These are phyloP conservation scores for Aricia artaxerxes DNA, from an alignment of 2,888 invertebrate genomes.

Conservation along the genomic window DNA sequence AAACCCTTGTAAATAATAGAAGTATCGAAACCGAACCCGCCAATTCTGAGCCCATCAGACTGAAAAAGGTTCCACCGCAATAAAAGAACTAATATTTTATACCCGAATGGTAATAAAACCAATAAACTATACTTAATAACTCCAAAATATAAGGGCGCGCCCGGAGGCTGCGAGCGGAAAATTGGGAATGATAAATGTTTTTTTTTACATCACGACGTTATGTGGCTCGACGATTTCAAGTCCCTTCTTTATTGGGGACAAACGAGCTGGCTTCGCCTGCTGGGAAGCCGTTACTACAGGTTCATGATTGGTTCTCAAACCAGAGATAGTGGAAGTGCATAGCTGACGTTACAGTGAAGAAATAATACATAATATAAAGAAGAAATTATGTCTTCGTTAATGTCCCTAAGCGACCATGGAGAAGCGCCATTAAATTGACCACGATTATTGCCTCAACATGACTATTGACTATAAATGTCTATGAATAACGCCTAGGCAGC, in stretches of 20 bases:
- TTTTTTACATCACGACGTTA: slow-evolving; percentile 60
- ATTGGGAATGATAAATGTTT: slow-evolving; percentile 69
- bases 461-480: too few relatives aligned
- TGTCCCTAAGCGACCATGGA: too few relatives aligned
- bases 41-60: slow-evolving; percentile 8
- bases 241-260: not conserved
- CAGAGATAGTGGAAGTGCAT: too few relatives aligned
- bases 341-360: too few relatives aligned
- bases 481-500: too few relatives aligned
- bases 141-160: slow-evolving; percentile 16
- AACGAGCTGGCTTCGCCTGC: not conserved
- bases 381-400: too few relatives aligned
- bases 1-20: not conserved
- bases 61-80: slow-evolving; percentile 25
- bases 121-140: slow-evolving; percentile 28
- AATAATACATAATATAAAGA: too few relatives aligned
- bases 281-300: not conserved
- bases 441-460: too few relatives aligned
- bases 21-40: not conserved
- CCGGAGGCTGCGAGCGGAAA: slow-evolving; percentile 49
- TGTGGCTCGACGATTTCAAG: slow-evolving; percentile 62
- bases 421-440: too few relatives aligned
- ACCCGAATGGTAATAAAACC: slow-evolving; percentile 29
- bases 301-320: too few relatives aligned
- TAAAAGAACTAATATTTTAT: slow-evolving; percentile 26